Evolutionary conservation across 1,140 invertebrate species (phyloP).

Genomic region (Macrotrachela quadricornifera): DNA sequence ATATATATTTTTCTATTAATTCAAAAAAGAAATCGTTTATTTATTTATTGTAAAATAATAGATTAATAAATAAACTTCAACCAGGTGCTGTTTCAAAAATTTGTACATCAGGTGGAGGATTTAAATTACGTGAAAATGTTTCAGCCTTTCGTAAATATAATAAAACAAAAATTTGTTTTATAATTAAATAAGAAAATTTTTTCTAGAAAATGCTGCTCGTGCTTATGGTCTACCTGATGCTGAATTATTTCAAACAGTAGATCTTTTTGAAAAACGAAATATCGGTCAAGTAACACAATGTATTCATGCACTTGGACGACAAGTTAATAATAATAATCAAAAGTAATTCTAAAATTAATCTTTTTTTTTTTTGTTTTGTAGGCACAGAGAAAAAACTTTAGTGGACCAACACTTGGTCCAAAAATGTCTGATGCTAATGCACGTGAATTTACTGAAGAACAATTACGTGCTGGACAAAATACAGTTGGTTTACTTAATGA

Average conservation of each 20-base stretch:
- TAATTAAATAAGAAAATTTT: too few relatives aligned
- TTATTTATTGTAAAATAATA: conserved; percentile 9
- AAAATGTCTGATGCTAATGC: conserved; percentile 38
- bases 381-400: conserved; percentile 9
- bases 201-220: conserved; percentile 15
- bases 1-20: too few relatives aligned
- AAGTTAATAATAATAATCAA: conserved; percentile 38
- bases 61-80: conserved; percentile 60
- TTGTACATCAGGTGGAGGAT: conserved; percentile 64
- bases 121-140: conserved; percentile 89
- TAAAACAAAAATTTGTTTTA: too few relatives aligned
- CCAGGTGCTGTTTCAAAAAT: conserved; percentile 61
- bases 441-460: conserved; percentile 55
- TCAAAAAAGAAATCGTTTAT: too few relatives aligned
- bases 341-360: background rate
- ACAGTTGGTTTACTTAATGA: conserved; percentile 51
- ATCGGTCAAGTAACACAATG: conserved; percentile 71
- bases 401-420: conserved; percentile 6
- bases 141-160: conserved; percentile 48
- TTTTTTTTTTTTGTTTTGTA: background rate
- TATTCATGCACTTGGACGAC: conserved; percentile 72
- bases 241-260: conserved; percentile 78
- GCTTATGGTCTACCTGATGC: conserved; percentile 62
- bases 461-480: conserved; percentile 61
- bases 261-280: conserved; percentile 76